Conservation (phyloP, 2,797 vertebrate species). For the Mastacembelus armatus region DNA sequence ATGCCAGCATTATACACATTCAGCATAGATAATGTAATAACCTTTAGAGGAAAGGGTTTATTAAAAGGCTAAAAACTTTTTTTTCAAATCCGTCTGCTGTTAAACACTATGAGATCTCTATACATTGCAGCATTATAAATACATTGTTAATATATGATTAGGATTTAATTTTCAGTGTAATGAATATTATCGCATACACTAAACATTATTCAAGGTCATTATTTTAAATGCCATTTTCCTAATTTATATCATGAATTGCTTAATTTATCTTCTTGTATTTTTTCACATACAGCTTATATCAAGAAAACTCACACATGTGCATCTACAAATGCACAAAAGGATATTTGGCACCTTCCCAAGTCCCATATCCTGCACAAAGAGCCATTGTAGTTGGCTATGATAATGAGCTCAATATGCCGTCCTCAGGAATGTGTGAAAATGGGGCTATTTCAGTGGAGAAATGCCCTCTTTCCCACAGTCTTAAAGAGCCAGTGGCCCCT, state of each 20-base stretch:
- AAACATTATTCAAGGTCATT: no score
- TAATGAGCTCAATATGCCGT: constrained; percentile 87
- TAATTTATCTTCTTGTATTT: constrained; percentile 8
- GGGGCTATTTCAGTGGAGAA: constrained; percentile 69
- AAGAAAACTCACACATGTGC: constrained; percentile 60
- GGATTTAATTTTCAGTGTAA: no score
- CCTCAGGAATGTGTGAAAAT: constrained; percentile 85
- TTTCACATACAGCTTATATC: constrained; percentile 19
- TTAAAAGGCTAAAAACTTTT: no score
- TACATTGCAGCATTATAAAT: no score
- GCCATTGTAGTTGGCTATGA: constrained; percentile 83
- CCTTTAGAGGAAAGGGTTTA: no score
- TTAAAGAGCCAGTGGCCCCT: constrained; percentile 74
- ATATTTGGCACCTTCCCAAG: constrained; percentile 77
- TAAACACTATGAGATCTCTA: no score
- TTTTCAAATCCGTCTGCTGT: no score
- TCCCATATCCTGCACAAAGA: constrained; percentile 80
- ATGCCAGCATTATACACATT: no score
- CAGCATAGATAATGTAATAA: no score
- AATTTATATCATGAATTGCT: background rate
- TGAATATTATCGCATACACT: no score
- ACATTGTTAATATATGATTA: no score
- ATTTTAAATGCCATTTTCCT: no score
- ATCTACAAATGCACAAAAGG: constrained; percentile 67
- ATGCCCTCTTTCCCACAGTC: constrained; percentile 83